phyloP scores from a whole-genome alignment of 2,888 invertebrate species.

The Melinaea menophilus region DNA sequence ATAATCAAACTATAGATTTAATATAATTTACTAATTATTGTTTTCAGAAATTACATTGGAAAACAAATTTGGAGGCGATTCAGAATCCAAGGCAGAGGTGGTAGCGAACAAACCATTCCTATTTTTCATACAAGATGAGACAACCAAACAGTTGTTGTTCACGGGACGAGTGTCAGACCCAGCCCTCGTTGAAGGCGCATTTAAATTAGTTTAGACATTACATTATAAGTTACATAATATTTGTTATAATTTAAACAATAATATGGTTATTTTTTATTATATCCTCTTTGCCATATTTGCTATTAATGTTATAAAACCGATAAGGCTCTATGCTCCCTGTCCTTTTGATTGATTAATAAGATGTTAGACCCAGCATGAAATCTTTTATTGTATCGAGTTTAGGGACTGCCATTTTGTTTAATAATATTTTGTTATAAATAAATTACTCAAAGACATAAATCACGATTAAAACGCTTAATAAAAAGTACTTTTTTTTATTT shows the following conservation, averaged over 20 bases:
- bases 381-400: too few relatives aligned
- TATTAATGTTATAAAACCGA: too few relatives aligned
- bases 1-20: too few relatives aligned
- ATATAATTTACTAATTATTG: conserved; percentile 15
- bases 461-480: conserved; percentile 6
- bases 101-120: conserved; percentile 86
- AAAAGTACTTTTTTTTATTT: neutral
- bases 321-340: too few relatives aligned
- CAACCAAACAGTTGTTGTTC: conserved; percentile 84
- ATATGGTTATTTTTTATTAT: too few relatives aligned
- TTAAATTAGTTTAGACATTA: conserved; percentile 36
- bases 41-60: conserved; percentile 80
- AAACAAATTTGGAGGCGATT: conserved; percentile 84
- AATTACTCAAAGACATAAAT: neutral
- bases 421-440: neutral
- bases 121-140: conserved; percentile 88
- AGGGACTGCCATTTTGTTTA: too few relatives aligned
- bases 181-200: conserved; percentile 49
- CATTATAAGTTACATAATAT: too few relatives aligned
- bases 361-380: too few relatives aligned
- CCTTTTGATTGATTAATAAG: too few relatives aligned
- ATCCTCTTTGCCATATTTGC: too few relatives aligned
- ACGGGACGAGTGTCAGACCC: conserved; percentile 86
- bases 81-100: conserved; percentile 77
- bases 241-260: too few relatives aligned